Percentiles rank a stretch among this genome's conserved stretches.
phyloP scores from a whole-genome alignment of 1,140 invertebrate genomes.

The Hylaeus anthracinus region DNA sequence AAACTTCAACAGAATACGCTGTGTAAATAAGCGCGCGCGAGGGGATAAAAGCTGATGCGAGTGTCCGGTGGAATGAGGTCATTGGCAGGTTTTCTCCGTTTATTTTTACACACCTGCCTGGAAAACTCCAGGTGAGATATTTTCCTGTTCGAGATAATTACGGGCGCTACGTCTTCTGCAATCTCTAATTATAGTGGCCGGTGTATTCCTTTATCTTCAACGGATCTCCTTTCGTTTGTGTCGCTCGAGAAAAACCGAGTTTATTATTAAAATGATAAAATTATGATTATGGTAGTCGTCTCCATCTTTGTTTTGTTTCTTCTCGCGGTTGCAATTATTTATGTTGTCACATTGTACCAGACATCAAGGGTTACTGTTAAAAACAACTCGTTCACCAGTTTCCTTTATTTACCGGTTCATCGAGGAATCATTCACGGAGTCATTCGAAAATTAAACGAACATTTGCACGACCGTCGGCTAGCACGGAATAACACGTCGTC shows the following conservation, averaged over 20 bases:
- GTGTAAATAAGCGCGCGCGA: conserved; percentile 32
- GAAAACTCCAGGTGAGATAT: conserved; percentile 34
- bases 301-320: too few species aligned
- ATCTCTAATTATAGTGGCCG: conserved; percentile 29
- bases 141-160: conserved; percentile 30
- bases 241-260: neutral
- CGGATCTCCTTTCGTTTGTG: neutral
- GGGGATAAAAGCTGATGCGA: conserved; percentile 35
- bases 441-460: too few species aligned
- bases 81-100: conserved; percentile 34
- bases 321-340: too few species aligned
- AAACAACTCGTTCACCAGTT: too few species aligned
- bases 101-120: conserved; percentile 14
- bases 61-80: conserved; percentile 21
- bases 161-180: neutral
- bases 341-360: too few species aligned
- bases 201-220: neutral
- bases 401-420: too few species aligned
- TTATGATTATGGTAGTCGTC: too few species aligned
- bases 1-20: conserved; percentile 40
- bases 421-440: too few species aligned
- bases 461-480: too few species aligned
- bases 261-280: neutral
- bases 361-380: too few species aligned
- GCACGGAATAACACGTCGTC: neutral